Conservation (phyloP, 2,888 invertebrate genomes). For the Chironomus riparius region DNA sequence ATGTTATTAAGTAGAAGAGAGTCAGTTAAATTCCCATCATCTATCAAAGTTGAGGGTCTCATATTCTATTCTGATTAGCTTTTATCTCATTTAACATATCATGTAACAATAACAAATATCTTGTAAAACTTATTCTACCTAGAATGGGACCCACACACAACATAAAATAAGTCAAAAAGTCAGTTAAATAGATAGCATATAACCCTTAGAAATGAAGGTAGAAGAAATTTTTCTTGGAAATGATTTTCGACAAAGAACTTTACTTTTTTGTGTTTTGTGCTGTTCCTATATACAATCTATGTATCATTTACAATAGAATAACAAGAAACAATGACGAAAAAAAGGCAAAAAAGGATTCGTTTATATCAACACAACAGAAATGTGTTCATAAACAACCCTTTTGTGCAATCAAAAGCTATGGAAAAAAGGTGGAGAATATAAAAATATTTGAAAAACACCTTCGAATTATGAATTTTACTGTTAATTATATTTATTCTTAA, state of each 20-base stretch:
- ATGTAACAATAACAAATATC: constrained; percentile 11
- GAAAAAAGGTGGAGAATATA: background rate
- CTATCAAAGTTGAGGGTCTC: constrained; percentile 5
- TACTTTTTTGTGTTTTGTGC: background rate
- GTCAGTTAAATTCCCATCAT: constrained; percentile 15
- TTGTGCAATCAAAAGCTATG: background rate
- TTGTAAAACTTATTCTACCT: constrained; percentile 1
- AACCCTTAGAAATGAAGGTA: constrained; percentile 9
- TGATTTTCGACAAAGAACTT: background rate
- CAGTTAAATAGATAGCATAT: background rate
- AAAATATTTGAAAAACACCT: constrained; percentile 5
- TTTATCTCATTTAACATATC: constrained; percentile 14
- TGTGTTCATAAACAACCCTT: constrained; percentile 25
- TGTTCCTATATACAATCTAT: background rate
- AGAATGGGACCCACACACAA: background rate
- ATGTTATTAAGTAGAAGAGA: no score
- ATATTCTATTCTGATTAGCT: constrained; percentile 2
- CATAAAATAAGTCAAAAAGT: constrained; percentile 2
- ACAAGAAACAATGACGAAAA: background rate
- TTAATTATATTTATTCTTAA: background rate
- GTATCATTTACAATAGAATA: constrained; percentile 23
- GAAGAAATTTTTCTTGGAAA: background rate
- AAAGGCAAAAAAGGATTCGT: constrained; percentile 6
- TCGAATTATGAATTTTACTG: background rate
- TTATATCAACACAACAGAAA: background rate